These are phyloP conservation scores for Carduelis carduelis DNA, from an alignment of 2,797 vertebrate genomes.

Conservation along the genomic window DNA sequence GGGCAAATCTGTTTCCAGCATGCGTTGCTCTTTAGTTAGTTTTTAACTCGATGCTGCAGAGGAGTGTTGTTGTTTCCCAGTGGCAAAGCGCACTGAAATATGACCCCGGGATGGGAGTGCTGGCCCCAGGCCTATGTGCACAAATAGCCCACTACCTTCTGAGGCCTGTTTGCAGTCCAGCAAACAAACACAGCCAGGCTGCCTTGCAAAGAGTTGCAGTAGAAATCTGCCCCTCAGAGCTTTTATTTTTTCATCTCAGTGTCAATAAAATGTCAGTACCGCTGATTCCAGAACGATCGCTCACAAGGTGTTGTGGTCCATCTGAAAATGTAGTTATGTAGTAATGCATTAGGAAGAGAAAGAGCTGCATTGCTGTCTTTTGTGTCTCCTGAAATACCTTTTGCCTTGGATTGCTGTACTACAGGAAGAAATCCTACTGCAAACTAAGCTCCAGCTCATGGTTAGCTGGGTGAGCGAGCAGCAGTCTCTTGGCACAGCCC, in stretches of 20 bases:
- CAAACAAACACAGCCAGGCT: conserved; percentile 35
- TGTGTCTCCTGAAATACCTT: neutral
- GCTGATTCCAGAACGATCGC: neutral
- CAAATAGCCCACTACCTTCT: conserved; percentile 68
- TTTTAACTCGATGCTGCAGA: conserved; percentile 46
- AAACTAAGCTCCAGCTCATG: neutral
- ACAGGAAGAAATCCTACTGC: conserved; percentile 27
- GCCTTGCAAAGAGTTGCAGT: neutral
- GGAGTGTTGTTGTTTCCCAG: conserved; percentile 49
- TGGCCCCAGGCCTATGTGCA: conserved; percentile 57
- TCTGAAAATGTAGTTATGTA: neutral
- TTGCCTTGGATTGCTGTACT: neutral
- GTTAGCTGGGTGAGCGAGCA: conserved; percentile 22
- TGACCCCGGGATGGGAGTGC: conserved; percentile 51
- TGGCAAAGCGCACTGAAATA: conserved; percentile 57
- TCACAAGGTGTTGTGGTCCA: neutral
- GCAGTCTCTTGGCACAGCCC: conserved; percentile 37
- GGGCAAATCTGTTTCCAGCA: neutral
- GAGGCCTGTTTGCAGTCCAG: conserved; percentile 52
- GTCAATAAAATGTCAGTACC: neutral
- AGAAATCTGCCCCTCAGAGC: neutral
- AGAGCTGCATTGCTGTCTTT: neutral
- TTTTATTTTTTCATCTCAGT: neutral
- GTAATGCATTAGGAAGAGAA: neutral
- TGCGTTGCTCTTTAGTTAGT: neutral